These are phyloP conservation scores for Drosophila affinis DNA, from an alignment of 2,888 invertebrate genomes.

Conservation along the genomic window DNA sequence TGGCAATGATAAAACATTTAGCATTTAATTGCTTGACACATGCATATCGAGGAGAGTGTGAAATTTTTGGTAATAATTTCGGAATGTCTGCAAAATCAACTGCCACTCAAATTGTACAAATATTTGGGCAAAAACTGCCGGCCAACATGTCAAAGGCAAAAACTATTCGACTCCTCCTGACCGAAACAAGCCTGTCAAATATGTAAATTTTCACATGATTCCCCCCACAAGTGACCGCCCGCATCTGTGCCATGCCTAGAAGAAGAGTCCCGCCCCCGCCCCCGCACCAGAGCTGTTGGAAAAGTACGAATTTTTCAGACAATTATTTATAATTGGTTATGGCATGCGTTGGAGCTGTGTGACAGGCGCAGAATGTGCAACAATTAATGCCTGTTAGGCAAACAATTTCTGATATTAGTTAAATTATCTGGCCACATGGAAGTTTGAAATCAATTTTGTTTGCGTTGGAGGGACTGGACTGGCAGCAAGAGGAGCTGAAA, in stretches of 20 bases:
- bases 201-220: slow-evolving; percentile 57
- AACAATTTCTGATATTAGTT: slow-evolving; percentile 51
- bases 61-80: slow-evolving; percentile 34
- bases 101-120: slow-evolving; percentile 61
- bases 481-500: slow-evolving; percentile 16
- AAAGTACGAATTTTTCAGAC: slow-evolving; percentile 22
- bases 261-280: too few relatives aligned
- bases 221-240: slow-evolving; percentile 24
- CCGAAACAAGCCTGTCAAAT: slow-evolving; percentile 60
- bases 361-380: slow-evolving; percentile 47
- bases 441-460: slow-evolving; percentile 54
- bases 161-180: slow-evolving; percentile 28
- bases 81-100: slow-evolving; percentile 27
- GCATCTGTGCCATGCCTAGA: slow-evolving; percentile 12
- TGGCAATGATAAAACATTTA: slow-evolving; percentile 19
- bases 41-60: slow-evolving; percentile 7
- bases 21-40: slow-evolving; percentile 29
- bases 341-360: slow-evolving; percentile 23
- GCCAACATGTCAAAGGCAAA: slow-evolving; percentile 54
- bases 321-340: slow-evolving; percentile 48
- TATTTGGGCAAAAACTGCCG: slow-evolving; percentile 49
- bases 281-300: not conserved
- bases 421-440: slow-evolving; percentile 40
- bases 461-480: slow-evolving; percentile 20
- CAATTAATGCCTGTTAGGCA: slow-evolving; percentile 58